Conservation (phyloP, 2,888 invertebrate genomes). For the Cryptocheilus praepositus region DNA sequence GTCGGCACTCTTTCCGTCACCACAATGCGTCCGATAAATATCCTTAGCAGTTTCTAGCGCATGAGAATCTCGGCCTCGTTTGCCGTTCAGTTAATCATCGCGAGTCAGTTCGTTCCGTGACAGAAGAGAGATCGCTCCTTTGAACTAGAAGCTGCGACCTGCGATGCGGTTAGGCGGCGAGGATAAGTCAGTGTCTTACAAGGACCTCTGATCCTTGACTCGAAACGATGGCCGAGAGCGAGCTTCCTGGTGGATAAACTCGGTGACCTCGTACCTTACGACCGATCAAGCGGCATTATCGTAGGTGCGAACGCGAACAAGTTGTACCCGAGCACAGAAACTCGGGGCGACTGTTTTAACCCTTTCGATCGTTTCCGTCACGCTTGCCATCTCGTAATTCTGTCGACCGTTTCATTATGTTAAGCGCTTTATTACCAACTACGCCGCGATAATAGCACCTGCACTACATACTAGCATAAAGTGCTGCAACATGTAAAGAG, state of each 20-base stretch:
- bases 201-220: slow-evolving; percentile 18
- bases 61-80: slow-evolving; percentile 5
- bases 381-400: no score
- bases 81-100: slow-evolving; percentile 7
- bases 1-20: no score
- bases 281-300: slow-evolving; percentile 31
- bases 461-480: no score
- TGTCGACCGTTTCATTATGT: no score
- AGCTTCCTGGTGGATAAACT: slow-evolving; percentile 49
- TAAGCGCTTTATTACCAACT: no score
- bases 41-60: not conserved
- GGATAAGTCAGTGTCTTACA: slow-evolving; percentile 10
- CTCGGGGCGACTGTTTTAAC: no score
- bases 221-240: slow-evolving; percentile 24
- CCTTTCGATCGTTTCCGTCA: no score
- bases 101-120: slow-evolving; percentile 8
- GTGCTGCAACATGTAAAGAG: no score
- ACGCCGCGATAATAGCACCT: no score
- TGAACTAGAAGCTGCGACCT: slow-evolving; percentile 14
- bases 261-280: slow-evolving; percentile 34
- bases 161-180: not conserved
- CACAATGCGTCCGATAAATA: no score
- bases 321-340: no score
- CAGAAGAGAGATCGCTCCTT: slow-evolving; percentile 8
- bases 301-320: slow-evolving; percentile 22